Conservation (phyloP, 2,888 invertebrate genomes). For the Nomada goodeniana region DNA sequence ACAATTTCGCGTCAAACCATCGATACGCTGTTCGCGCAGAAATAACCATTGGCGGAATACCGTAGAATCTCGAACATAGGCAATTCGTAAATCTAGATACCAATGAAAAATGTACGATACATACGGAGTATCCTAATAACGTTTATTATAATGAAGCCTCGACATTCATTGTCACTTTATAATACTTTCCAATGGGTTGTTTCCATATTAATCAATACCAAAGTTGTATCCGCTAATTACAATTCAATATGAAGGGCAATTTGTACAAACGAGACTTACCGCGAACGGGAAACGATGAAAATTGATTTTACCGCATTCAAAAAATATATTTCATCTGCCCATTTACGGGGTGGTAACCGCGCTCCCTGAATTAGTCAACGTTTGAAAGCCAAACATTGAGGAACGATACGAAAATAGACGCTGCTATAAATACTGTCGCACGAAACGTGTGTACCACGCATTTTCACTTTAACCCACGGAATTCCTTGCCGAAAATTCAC, state of each 20-base stretch:
- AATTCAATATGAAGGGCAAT: neutral
- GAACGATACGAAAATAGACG: constrained; percentile 2
- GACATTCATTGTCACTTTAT: too few relatives aligned
- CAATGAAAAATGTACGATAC: too few relatives aligned
- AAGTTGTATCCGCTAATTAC: too few relatives aligned
- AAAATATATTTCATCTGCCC: neutral
- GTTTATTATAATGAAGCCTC: too few relatives aligned
- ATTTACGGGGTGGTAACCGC: neutral
- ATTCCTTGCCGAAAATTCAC: constrained; percentile 7
- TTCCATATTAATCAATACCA: too few relatives aligned
- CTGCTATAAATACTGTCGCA: neutral
- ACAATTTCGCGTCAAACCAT: constrained; percentile 3
- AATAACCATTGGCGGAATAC: neutral
- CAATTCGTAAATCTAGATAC: too few relatives aligned
- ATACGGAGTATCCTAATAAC: too few relatives aligned
- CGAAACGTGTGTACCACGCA: neutral
- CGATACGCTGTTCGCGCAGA: constrained; percentile 1
- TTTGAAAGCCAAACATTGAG: neutral
- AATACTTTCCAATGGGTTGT: too few relatives aligned
- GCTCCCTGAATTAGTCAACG: neutral
- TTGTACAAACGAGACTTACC: neutral
- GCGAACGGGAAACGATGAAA: neutral
- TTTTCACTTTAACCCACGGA: neutral
- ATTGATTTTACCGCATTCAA: neutral
- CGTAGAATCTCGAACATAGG: neutral